Conservation (phyloP, 2,113 vertebrate species). For the Herpetotheres cachinnans region DNA sequence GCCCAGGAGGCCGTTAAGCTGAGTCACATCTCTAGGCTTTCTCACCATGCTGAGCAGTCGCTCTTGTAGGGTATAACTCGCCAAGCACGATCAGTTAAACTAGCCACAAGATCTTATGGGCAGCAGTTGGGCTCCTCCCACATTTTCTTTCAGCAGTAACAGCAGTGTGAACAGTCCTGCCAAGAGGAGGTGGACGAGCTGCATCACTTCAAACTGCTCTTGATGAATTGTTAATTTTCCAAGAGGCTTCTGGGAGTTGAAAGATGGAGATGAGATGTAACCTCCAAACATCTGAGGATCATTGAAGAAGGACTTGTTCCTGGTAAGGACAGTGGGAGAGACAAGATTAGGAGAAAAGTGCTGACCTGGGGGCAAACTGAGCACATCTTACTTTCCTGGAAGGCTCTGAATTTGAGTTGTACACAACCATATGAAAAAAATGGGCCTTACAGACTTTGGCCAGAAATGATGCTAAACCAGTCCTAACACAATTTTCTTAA, state of each 20-base stretch:
- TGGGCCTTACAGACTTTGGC: background rate
- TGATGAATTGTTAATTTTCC: background rate
- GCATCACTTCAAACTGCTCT: background rate
- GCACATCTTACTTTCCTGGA: background rate
- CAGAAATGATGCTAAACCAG: background rate
- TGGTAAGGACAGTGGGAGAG: background rate
- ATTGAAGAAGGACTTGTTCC: background rate
- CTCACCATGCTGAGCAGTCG: background rate
- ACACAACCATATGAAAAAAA: background rate
- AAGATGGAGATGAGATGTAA: background rate
- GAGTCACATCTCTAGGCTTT: background rate
- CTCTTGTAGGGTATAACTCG: background rate
- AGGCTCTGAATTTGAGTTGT: background rate
- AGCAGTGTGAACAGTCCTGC: background rate
- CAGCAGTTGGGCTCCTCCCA: background rate
- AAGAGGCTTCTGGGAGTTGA: background rate
- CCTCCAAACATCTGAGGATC: background rate
- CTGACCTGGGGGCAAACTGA: background rate
- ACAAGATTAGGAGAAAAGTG: background rate
- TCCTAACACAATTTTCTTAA: background rate
- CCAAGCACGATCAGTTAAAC: background rate
- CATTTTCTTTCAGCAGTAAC: background rate
- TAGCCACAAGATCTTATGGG: background rate
- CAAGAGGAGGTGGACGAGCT: background rate
- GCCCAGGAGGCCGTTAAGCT: background rate